Evolutionary conservation across 1,140 invertebrate species (phyloP).

Genomic region (Linepithema humile): DNA sequence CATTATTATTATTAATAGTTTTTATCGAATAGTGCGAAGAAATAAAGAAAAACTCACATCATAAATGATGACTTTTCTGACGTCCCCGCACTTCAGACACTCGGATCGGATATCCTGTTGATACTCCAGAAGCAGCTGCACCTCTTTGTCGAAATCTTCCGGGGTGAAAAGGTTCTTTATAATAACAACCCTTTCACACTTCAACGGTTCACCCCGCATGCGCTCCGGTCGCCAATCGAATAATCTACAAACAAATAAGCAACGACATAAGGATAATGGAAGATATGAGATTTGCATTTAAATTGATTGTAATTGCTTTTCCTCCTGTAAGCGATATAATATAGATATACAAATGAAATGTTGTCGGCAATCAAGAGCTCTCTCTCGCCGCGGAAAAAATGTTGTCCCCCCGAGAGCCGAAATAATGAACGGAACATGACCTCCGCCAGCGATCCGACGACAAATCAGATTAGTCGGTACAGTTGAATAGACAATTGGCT

Average conservation of each 20-base stretch:
- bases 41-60: constrained; percentile 89
- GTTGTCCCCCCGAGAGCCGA: too few relatives aligned
- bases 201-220: constrained; percentile 91
- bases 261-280: background rate
- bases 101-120: constrained; percentile 96
- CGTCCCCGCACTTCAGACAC: constrained; percentile 95
- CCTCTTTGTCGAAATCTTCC: constrained; percentile 95
- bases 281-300: background rate
- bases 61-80: constrained; percentile 96
- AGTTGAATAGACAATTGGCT: too few relatives aligned
- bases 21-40: background rate
- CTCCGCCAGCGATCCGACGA: too few relatives aligned
- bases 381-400: too few relatives aligned
- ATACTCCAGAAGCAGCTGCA: constrained; percentile 95
- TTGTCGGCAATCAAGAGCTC: too few relatives aligned
- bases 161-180: constrained; percentile 98
- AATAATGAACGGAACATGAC: too few relatives aligned
- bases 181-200: constrained; percentile 96
- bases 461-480: too few relatives aligned
- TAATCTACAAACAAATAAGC: constrained; percentile 85
- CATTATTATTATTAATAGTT: background rate
- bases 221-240: constrained; percentile 99
- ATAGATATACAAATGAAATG: too few relatives aligned
- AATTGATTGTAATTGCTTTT: background rate
- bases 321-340: too few relatives aligned